Conservation (phyloP, 2,888 invertebrate genomes). For the Ophion obscuratus region DNA sequence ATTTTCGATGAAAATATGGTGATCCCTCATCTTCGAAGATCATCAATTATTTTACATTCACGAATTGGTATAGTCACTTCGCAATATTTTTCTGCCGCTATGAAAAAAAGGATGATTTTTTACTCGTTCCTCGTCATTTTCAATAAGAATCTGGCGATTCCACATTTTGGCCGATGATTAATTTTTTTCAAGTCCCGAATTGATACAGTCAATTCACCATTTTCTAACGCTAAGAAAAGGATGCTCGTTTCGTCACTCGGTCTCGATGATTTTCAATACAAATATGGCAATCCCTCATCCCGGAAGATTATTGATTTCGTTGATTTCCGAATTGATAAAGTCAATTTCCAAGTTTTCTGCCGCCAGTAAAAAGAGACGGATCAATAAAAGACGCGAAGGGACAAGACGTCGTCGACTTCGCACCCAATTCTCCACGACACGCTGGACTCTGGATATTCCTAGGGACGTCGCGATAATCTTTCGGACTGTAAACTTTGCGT, state of each 20-base stretch:
- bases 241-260: neutral
- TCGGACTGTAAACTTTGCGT: conserved; percentile 3
- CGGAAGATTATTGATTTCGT: neutral
- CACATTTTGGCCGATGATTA: no score
- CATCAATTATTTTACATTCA: neutral
- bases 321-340: neutral
- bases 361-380: neutral
- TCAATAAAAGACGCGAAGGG: neutral
- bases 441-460: neutral
- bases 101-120: neutral
- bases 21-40: neutral
- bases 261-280: no score
- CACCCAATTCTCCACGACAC: neutral
- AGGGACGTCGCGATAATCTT: neutral
- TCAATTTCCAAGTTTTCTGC: neutral
- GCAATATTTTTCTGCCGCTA: neutral
- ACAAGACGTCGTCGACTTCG: neutral
- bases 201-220: no score
- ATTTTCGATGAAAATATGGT: no score
- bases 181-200: no score
- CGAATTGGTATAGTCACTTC: neutral
- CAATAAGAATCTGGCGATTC: no score
- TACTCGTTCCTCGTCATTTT: no score
- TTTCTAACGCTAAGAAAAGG: neutral
- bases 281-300: no score